Base-by-base conservation (phyloP, 64 coral and sea anemone species). In the Montipora capricornis region DNA sequence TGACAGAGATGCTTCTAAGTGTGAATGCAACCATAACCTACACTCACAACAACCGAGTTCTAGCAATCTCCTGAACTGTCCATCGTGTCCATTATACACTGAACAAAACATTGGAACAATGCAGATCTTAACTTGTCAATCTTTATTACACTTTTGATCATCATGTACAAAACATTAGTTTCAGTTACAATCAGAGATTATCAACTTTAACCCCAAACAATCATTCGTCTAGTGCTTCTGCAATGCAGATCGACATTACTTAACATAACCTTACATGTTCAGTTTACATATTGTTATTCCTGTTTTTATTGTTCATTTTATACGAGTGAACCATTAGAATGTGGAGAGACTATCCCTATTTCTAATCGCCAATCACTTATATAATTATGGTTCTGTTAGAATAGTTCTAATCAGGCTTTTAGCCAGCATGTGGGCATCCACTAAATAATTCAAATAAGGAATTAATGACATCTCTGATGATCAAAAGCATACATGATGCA, bases 101-200 rank as follows among this genome's bases (percentile, higher is more conserved):
- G 50, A 84, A 85, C 81, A 83, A 93, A 87, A 83, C 57, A 87
- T 87, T 87, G 82, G 78, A 93, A 93, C 70, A 93, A 79, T 85
- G 91, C 73, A 93, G 73, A 79, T 87, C 80, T 70, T 93, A 93
- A 92, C 60, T 87, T 93, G 45, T 64, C 60, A 11, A 64, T 64
- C 8, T 64, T 64, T 64, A 64, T 11, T 64, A 64, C 14, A 81
- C 77, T 91, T 81, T 91, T 91, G 17, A 91, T 26, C 51, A 81
- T 81, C 5, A 58, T 81, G 9, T 58, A 81, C 78, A 90, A 90
- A 81, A 44, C 64, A 80, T 81, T 81, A 80, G 89, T 90, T 90
- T 81, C 78, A 80, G 89, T 81, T 90, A 90, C 53, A 57, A 80
- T 90, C 61, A 90, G 15, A 74, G 78, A 74, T 82, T 91, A 91